Conservation (phyloP, 1,140 invertebrate genomes). For the Papilio xuthus region DNA sequence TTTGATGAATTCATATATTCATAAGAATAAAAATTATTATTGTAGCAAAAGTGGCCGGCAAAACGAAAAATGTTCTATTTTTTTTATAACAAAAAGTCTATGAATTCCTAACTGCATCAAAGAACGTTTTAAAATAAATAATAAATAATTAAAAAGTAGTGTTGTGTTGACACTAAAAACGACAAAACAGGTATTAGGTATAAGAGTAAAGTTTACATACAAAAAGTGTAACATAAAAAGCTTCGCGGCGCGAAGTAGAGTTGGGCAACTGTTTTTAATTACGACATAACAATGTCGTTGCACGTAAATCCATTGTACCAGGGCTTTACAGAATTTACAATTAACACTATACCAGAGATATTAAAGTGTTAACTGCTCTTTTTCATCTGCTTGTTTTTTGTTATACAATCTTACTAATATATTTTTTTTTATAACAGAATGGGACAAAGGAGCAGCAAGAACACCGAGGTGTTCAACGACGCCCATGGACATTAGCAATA, state of each 20-base stretch:
- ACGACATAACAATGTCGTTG: background rate
- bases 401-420: too few species aligned
- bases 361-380: slow-evolving; percentile 4
- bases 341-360: background rate
- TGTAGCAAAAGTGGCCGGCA: too few species aligned
- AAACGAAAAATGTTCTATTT: too few species aligned
- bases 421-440: too few species aligned
- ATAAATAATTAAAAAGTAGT: background rate
- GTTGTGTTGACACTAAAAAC: background rate
- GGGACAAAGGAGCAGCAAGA: too few species aligned
- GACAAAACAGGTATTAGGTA: background rate
- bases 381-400: too few species aligned
- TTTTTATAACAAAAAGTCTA: too few species aligned
- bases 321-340: background rate
- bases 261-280: slow-evolving; percentile 24
- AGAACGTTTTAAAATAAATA: background rate
- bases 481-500: too few species aligned
- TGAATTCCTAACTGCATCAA: too few species aligned
- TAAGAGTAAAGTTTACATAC: background rate
- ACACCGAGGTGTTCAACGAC: too few species aligned
- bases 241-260: slow-evolving; percentile 3
- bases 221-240: slow-evolving; percentile 1
- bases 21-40: too few species aligned
- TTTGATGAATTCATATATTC: too few species aligned
- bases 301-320: slow-evolving; percentile 12